Evolutionary conservation across 1,140 invertebrate species (phyloP), one percentile per base, ranked within the genome.

Genomic region (Habropoda laboriosa): DNA sequence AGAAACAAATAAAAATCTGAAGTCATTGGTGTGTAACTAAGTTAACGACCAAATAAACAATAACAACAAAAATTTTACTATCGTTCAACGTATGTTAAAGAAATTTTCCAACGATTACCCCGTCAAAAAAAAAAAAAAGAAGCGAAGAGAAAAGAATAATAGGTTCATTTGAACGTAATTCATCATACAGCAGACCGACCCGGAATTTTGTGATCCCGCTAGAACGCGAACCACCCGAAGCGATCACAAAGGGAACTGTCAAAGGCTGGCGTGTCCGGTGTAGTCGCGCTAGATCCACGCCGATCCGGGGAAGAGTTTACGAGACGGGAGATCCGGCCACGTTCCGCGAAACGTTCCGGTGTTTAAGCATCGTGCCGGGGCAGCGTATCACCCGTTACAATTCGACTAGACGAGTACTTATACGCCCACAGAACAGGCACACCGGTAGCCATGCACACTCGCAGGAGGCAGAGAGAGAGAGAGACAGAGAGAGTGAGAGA

Each of bases 321-420:
- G 60, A 72, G 70, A 27, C 42, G 13, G 42, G 60, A 27, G 64
- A 42, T 78, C 82, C 82, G 84, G 61, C 40, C 45, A 32, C 3
- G 57, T 85, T 75, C 73, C 73, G 35, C 60, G 83, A 86, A 83
- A 63, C 68, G 84, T 86, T 86, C 71, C 77, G 81, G 67, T 86
- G 61, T 80, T 86, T 86, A 86, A 86, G 63, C 81, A 61, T n/a
- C 68, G 64, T 10, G 72, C 81, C 58, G 30, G 64, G 64, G 64
- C 77, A 68, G 72, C 80, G 85, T 86, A 86, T 87, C 85, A 86
- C 86, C 86, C 86, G 85, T 87, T 87, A 87, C 82, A 87, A 85
- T 87, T 83, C 80, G 85, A 82, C 78, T 85, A 87, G 83, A 79
- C 82, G 83, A 82, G 73, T 87, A 87, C 83, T 85, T 87, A 83